Conservation (phyloP, 2,888 invertebrate genomes). For the Drosophila emarginata region DNA sequence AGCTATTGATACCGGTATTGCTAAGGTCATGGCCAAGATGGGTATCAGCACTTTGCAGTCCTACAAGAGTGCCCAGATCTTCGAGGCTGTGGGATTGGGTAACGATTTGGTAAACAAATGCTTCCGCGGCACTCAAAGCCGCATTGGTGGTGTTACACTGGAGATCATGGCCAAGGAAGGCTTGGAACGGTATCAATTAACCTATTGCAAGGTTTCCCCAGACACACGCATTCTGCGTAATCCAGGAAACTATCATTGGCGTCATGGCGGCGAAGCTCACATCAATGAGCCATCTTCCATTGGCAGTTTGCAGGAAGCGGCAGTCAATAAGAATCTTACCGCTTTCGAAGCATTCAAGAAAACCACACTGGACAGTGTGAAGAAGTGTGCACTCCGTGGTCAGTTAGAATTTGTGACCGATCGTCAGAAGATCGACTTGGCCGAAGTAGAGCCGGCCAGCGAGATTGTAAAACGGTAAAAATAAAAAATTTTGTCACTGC, state of each 20-base stretch:
- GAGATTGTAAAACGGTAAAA: constrained; percentile 97
- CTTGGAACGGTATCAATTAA: constrained; percentile 90
- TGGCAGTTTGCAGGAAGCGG: constrained; percentile 91
- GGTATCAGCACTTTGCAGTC: constrained; percentile 99
- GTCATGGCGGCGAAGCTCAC: constrained; percentile 98
- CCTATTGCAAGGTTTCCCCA: constrained; percentile 85
- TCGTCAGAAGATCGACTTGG: constrained; percentile 90
- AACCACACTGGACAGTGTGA: constrained; percentile 92
- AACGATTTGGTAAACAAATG: constrained; percentile 97
- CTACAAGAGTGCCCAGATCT: constrained; percentile 99
- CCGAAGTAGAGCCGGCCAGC: constrained; percentile 95
- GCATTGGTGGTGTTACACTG: constrained; percentile 94
- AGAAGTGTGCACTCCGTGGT: constrained; percentile 94
- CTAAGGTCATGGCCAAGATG: constrained; percentile 99
- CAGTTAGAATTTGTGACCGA: constrained; percentile 93
- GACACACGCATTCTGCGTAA: constrained; percentile 89
- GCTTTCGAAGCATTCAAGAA: constrained; percentile 94
- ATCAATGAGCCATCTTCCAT: constrained; percentile 96
- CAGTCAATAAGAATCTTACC: constrained; percentile 89
- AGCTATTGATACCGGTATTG: constrained; percentile 94
- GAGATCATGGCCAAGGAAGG: constrained; percentile 94
- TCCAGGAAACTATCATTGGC: constrained; percentile 98
- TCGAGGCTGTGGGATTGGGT: constrained; percentile 97
- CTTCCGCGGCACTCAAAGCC: constrained; percentile 90
- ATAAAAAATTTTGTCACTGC: constrained; percentile 59